Base-by-base conservation (phyloP, 2,113 vertebrate genomes). In the Myotis lucifugus region DNA sequence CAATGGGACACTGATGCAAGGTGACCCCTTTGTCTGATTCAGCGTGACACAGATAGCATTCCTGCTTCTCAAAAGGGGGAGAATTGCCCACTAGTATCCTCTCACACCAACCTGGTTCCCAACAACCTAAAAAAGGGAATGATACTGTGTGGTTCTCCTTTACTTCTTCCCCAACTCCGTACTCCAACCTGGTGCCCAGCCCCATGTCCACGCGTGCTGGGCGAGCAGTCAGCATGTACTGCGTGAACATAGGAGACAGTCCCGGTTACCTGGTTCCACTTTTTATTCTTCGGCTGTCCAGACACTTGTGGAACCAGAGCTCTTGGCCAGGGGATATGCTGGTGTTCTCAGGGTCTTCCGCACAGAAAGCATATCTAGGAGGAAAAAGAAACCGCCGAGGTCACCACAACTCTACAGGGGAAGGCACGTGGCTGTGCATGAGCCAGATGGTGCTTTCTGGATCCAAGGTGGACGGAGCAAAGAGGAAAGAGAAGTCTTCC, bases 301-400 rank as follows among this genome's bases (percentile, higher is more conserved):
- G 97, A 91, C 99, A 99, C 96, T 99, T 99, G n/a, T 98, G 83
- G 72, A 99, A 99, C 78, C 98, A 99, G 85, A 99, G 93, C 1
- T 99, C 98, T 64, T 98, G 98, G 1, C 99, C 99, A 2, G 99
- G 99, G 21, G 98, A 96, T 72, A 99, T 99, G 29, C 98, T 98
- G 0, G 96, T 99, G 70, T 88, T 95, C 96, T 94, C 97, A 11
- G 64, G 95, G 66, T 99, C 98, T 97, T 99, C 97, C 13, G 97
- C 98, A 93, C 99, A 99, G 93, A 99, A 99, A 0, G 99, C 99
- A 97, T 99, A 98, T 95, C 99, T 99, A 96, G 37, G n/a, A 96
- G 29, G 54, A 85, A 50, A 40, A 90, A 94, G 77, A 97, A 89
- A 74, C 34, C 29, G 29, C 1, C 0, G 0, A 40, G 67, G 21